A percentile compares a stretch with the other conserved stretches of the same genome.
phyloP scores from a whole-genome alignment of 2,113 vertebrate species.

The Blennius ocellaris region DNA sequence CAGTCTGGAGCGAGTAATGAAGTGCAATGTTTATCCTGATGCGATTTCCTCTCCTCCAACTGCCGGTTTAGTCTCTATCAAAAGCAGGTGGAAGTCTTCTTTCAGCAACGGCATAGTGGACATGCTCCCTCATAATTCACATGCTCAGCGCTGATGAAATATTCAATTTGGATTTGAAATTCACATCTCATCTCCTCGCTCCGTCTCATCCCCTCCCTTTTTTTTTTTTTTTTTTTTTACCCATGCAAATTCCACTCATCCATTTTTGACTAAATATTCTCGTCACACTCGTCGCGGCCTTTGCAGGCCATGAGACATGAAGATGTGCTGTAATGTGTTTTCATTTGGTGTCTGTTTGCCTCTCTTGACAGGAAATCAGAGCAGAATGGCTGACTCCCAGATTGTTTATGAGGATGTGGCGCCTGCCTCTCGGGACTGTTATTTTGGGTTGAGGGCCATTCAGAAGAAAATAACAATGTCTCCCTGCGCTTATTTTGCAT shows the following conservation, averaged over 20 bases:
- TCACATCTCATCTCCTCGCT: slow-evolving; percentile 55
- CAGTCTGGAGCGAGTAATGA: slow-evolving; percentile 27
- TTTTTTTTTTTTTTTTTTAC: slow-evolving; percentile 10
- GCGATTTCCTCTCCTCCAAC: slow-evolving; percentile 7
- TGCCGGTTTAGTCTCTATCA: slow-evolving; percentile 46
- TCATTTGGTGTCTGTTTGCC: slow-evolving; percentile 47
- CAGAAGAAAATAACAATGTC: slow-evolving; percentile 42
- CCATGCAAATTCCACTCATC: slow-evolving; percentile 49
- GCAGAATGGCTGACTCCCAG: slow-evolving; percentile 44
- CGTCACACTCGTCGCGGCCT: slow-evolving; percentile 39
- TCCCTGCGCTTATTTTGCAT: slow-evolving; percentile 53
- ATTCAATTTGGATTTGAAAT: slow-evolving; percentile 69
- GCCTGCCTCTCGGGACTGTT: slow-evolving; percentile 45
- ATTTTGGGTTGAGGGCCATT: slow-evolving; percentile 53
- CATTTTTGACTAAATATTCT: slow-evolving; percentile 53
- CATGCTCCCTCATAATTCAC: slow-evolving; percentile 51
- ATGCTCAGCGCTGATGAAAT: slow-evolving; percentile 71
- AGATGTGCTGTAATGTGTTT: slow-evolving; percentile 66
- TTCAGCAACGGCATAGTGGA: slow-evolving; percentile 39
- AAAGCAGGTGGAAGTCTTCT: slow-evolving; percentile 47
- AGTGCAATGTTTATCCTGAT: slow-evolving; percentile 4
- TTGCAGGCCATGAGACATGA: slow-evolving; percentile 58
- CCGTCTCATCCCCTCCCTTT: slow-evolving; percentile 28
- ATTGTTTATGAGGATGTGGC: slow-evolving; percentile 54
- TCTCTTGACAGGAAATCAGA: slow-evolving; percentile 62